phyloP scores from a whole-genome alignment of 2,113 vertebrate species.

The Daboia siamensis region DNA sequence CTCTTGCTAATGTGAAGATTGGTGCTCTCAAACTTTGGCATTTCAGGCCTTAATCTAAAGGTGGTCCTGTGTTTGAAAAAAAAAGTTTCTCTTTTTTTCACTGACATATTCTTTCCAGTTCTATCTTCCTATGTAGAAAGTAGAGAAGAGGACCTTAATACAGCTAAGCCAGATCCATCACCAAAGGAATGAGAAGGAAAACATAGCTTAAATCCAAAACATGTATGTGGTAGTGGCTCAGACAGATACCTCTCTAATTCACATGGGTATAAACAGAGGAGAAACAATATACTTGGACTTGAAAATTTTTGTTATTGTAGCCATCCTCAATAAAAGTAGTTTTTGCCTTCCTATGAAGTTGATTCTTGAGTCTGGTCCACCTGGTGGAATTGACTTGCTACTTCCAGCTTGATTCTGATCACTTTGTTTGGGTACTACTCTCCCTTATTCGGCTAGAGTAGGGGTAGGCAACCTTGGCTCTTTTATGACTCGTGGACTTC shows the following conservation, averaged over 20 bases:
- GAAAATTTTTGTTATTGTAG: background rate
- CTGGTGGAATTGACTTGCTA: background rate
- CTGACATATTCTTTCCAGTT: background rate
- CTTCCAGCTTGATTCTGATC: background rate
- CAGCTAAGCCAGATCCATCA: background rate
- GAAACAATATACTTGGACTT: background rate
- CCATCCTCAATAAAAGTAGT: background rate
- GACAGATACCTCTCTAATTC: background rate
- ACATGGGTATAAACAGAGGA: background rate
- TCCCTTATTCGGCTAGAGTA: background rate
- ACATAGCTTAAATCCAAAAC: background rate
- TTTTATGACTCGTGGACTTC: too few species aligned
- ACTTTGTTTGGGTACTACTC: background rate
- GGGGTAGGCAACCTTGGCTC: too few species aligned
- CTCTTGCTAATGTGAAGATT: background rate
- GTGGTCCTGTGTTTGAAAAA: background rate
- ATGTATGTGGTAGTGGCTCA: background rate
- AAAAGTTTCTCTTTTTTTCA: background rate
- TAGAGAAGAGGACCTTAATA: background rate
- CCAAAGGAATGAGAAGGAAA: background rate
- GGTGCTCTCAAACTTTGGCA: background rate
- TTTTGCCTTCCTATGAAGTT: background rate
- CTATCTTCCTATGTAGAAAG: background rate
- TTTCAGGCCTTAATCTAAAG: background rate
- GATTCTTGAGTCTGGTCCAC: background rate